Base-by-base conservation (phyloP, 2,888 invertebrate genomes). In the Quadroppia sp. region DNA sequence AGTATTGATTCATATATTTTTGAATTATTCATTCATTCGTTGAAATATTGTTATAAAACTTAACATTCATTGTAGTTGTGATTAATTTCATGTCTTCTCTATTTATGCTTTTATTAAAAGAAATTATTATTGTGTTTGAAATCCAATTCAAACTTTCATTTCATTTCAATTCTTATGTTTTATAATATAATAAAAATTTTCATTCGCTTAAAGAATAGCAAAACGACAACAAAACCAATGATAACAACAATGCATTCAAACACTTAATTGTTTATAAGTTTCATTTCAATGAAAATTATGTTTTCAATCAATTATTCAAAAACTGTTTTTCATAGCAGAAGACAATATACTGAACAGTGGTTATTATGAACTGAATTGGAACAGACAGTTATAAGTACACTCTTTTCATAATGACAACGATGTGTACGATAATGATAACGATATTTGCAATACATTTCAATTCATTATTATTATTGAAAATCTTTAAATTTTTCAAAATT, bases 271-370 rank as follows among this genome's bases (percentile, higher is more conserved):
- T 50, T 50, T 50, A 50, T 50, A 50, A n/a, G 50, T 23, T 59
- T 59, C 25, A 20, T 30, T 59, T 59, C 30, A 59, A 30, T 1
- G 59, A 30, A 59, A 59, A 59, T 59, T 59, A 59, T 15, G 59
- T 13, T 30, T 30, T 17, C n/a, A 59, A 59, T 59, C 59, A 59
- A 59, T 59, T 59, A 59, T 59, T 59, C 32, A 59, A 50, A 50
- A 50, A 17, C 32, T 30, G 13, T 50, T 6, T n/a, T 17, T 17
- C 50, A 50, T 20, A 50, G 50, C 50, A 50, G 6, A n/a, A n/a
- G 50, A 36, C 36, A 36, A 36, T 36, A 36, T 11, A 36, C 4
- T 36, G 11, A 36, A 36, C 6, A 36, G 36, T 36, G 4, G 36
- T 36, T 36, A 7, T 7, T 36, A 36, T 36, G 36, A 36, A 36